Conservation (phyloP, 2,888 invertebrate species). For the Mactromeris polynyma region DNA sequence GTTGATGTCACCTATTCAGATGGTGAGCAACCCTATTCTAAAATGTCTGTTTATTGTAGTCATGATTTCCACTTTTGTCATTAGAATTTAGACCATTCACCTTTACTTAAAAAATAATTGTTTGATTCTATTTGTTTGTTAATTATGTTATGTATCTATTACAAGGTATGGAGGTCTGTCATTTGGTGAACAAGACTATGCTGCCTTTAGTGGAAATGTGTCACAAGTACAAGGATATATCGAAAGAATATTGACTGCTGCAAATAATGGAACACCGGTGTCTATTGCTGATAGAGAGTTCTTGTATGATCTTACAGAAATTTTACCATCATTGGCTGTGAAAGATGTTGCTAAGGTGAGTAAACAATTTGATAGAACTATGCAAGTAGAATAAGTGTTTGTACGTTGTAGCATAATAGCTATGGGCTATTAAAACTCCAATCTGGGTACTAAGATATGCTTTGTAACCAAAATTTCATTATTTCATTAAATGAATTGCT, state of each 20-base stretch:
- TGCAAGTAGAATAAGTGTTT: too few species aligned
- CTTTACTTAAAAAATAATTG: too few species aligned
- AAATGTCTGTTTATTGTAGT: too few species aligned
- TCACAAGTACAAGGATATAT: slow-evolving; percentile 74
- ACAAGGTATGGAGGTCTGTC: slow-evolving; percentile 86
- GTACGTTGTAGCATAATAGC: too few species aligned
- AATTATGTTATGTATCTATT: background rate
- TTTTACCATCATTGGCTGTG: slow-evolving; percentile 75
- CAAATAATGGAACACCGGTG: slow-evolving; percentile 74
- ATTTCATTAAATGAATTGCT: too few species aligned
- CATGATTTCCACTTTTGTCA: too few species aligned
- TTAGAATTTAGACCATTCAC: too few species aligned
- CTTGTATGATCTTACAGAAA: slow-evolving; percentile 75
- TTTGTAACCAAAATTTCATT: too few species aligned
- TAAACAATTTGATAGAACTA: background rate
- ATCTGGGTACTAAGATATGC: too few species aligned
- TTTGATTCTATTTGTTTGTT: background rate
- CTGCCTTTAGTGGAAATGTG: slow-evolving; percentile 74
- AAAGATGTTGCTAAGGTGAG: slow-evolving; percentile 82
- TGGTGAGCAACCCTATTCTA: too few species aligned
- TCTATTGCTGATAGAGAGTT: slow-evolving; percentile 62
- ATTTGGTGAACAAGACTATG: slow-evolving; percentile 81
- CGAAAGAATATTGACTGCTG: slow-evolving; percentile 76
- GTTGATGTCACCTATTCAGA: too few species aligned
- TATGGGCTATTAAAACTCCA: too few species aligned